Evolutionary conservation across 2,888 invertebrate species (phyloP), one percentile per base, ranked within the genome.

Genomic region (Muschampia plurimacula): DNA sequence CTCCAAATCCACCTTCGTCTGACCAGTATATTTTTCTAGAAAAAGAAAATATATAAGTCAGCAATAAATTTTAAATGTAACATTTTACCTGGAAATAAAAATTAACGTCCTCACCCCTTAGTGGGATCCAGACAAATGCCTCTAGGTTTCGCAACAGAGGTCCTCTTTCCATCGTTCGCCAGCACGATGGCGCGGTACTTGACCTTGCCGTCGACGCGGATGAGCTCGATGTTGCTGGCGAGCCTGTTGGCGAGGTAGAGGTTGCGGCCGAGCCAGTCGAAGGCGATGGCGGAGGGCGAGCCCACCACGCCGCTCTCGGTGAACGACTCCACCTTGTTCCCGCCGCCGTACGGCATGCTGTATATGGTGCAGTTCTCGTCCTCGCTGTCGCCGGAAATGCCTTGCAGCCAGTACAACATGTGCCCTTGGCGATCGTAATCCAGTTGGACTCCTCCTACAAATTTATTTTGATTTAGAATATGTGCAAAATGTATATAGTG

Each of bases 191-290:
- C 96, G 59, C 99, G 95, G 86, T 97, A 97, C 83, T 97, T 97
- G 0, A 96, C 95, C 85, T 98, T 97, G 0, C 98, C 97, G 83
- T 98, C 98, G 1, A 98, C 96, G 77, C 97, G 96, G 0, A 99
- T 95, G 1, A 98, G 96, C 91, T 99, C 99, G 76, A 99, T 97
- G 78, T 98, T 99, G 70, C 98, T 97, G 1, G 98, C 98, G 2
- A 96, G 95, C 52, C 97, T 96, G 84, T 99, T 99, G 39, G 98
- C 98, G 87, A 99, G 97, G 87, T 97, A 99, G 49, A 99, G 89
- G 91, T 99, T 99, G 70, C 99, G 95, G 4, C 99, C 99, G 32
- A 99, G 95, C 99, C 99, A 99, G 87, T 99, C 99, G 83, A 99
- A 98, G 0, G 99, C 99, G 57, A 99, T 96, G 0, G 98, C 96